These are phyloP conservation scores for Eurois occulta DNA, from an alignment of 2,888 invertebrate species.

Conservation along the genomic window DNA sequence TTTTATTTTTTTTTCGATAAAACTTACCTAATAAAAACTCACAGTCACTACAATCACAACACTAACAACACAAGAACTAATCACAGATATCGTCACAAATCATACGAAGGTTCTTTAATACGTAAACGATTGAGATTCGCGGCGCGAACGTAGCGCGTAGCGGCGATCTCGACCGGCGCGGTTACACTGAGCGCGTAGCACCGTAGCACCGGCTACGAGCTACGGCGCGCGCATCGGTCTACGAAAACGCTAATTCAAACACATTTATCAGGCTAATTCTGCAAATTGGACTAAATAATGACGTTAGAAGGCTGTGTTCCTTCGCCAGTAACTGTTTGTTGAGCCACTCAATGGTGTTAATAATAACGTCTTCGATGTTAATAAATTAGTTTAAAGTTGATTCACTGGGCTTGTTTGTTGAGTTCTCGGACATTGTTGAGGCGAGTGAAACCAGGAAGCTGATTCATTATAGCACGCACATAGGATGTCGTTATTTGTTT, in stretches of 20 bases:
- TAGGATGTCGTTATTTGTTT: not conserved
- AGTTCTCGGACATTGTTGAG: conserved; percentile 71
- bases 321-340: conserved; percentile 78
- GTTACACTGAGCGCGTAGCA: conserved; percentile 79
- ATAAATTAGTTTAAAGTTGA: conserved; percentile 84
- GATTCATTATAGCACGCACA: conserved; percentile 3
- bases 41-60: conserved; percentile 63
- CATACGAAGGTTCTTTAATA: conserved; percentile 61
- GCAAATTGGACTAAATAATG: conserved; percentile 89
- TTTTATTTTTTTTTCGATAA: not conserved
- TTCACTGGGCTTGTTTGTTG: conserved; percentile 70
- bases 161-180: conserved; percentile 71
- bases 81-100: conserved; percentile 66
- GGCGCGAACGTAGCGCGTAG: conserved; percentile 75
- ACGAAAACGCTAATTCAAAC: conserved; percentile 88
- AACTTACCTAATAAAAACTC: conserved; percentile 60
- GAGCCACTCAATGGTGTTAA: conserved; percentile 79
- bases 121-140: conserved; percentile 62
- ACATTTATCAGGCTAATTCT: conserved; percentile 89
- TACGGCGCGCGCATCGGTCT: conserved; percentile 88
- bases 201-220: conserved; percentile 72
- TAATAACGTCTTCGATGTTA: conserved; percentile 81
- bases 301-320: conserved; percentile 81
- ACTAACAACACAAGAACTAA: conserved; percentile 60
- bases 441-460: conserved; percentile 40